Evolutionary conservation across 2,797 vertebrate genomes (phyloP).

Genomic region (Linurgus olivaceus): DNA sequence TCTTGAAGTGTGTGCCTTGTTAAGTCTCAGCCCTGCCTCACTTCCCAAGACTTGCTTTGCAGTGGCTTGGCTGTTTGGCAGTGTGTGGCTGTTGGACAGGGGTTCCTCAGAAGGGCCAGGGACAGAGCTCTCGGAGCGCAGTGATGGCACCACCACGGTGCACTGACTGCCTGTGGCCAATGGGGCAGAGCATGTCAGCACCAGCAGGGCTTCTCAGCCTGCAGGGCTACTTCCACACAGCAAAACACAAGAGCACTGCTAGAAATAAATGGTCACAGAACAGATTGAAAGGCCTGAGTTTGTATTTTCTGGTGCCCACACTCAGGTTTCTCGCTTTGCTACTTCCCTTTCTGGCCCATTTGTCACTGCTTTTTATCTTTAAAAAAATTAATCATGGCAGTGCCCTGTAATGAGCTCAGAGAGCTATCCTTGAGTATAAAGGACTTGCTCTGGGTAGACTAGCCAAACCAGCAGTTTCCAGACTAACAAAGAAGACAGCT

Average conservation of each 20-base stretch:
- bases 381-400: neutral
- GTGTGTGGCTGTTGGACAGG: neutral
- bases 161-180: neutral
- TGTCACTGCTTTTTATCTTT: neutral
- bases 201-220: neutral
- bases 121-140: accelerated
- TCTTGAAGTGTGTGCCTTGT: neutral
- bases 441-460: neutral
- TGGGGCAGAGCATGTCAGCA: accelerated
- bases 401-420: neutral
- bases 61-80: neutral
- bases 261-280: neutral
- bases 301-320: neutral
- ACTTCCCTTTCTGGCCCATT: neutral
- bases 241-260: neutral
- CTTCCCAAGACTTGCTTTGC: neutral
- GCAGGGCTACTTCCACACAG: neutral
- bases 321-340: neutral
- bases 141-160: neutral
- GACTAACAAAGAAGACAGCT: neutral
- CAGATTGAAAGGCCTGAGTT: neutral
- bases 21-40: neutral
- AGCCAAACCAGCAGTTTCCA: neutral
- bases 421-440: neutral
- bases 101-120: neutral